Conservation (phyloP, 2,888 invertebrate species). For the Cotesia congregata region DNA sequence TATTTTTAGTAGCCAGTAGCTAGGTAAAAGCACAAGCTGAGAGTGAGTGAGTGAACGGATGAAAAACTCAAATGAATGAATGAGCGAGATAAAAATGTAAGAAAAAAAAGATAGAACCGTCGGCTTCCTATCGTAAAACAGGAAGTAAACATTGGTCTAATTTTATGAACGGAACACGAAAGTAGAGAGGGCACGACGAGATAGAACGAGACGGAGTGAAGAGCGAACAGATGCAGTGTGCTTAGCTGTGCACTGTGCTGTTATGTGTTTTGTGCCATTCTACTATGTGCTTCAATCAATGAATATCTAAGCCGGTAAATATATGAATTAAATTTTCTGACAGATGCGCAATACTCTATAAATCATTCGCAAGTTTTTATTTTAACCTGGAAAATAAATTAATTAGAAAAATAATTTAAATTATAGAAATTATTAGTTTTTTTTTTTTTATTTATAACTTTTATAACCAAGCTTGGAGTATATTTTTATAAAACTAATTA, state of each 20-base stretch:
- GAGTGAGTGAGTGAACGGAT: neutral
- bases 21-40: neutral
- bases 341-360: constrained; percentile 39
- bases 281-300: constrained; percentile 24
- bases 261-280: neutral
- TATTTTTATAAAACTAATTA: constrained; percentile 11
- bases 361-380: neutral
- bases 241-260: no score
- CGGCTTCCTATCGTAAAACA: constrained; percentile 46
- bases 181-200: constrained; percentile 39
- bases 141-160: constrained; percentile 60
- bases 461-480: constrained; percentile 3
- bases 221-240: constrained; percentile 24
- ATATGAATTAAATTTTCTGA: constrained; percentile 46
- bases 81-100: constrained; percentile 16
- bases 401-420: neutral
- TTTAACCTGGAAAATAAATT: neutral
- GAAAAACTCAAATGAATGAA: neutral
- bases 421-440: neutral
- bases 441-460: neutral
- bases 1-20: neutral
- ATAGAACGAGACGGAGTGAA: constrained; percentile 17
- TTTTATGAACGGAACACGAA: constrained; percentile 55
- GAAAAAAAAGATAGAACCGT: constrained; percentile 33
- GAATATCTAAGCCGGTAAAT: constrained; percentile 34